phyloP scores from a whole-genome alignment of 2,888 invertebrate genomes.

The Euspilapteryx auroguttella region DNA sequence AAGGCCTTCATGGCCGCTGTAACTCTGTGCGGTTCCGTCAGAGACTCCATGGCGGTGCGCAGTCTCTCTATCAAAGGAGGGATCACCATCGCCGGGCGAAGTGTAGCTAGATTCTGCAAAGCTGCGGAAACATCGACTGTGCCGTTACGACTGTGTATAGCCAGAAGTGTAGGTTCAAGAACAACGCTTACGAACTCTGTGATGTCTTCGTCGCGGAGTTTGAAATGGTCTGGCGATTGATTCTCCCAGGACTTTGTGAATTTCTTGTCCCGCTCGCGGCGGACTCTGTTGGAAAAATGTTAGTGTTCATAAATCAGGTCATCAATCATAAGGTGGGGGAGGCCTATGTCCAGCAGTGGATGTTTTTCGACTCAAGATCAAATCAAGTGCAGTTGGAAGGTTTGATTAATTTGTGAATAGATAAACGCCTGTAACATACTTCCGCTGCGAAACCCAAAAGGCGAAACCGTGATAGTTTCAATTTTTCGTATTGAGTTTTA shows the following conservation, averaged over 20 bases:
- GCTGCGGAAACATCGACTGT: slow-evolving; percentile 66
- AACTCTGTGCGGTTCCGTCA: slow-evolving; percentile 86
- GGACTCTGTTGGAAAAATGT: slow-evolving; percentile 35
- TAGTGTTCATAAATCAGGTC: background rate
- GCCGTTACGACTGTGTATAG: slow-evolving; percentile 76
- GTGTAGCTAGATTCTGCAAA: slow-evolving; percentile 73
- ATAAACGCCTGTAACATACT: too few species aligned
- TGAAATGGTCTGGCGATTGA: slow-evolving; percentile 66
- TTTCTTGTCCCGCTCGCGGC: slow-evolving; percentile 64
- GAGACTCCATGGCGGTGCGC: slow-evolving; percentile 77
- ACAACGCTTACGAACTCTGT: slow-evolving; percentile 78
- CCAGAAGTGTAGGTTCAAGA: slow-evolving; percentile 73
- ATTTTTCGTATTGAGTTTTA: too few species aligned
- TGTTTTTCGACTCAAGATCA: too few species aligned
- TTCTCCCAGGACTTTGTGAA: slow-evolving; percentile 70
- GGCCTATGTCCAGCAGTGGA: too few species aligned
- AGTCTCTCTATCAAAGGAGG: slow-evolving; percentile 82
- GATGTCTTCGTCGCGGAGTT: slow-evolving; percentile 78
- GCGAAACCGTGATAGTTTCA: too few species aligned
- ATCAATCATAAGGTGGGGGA: background rate
- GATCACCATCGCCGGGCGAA: slow-evolving; percentile 81
- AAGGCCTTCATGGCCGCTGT: slow-evolving; percentile 74
- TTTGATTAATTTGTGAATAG: too few species aligned
- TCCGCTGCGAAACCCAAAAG: too few species aligned
- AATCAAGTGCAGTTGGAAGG: too few species aligned